phyloP scores from a whole-genome alignment of 2,113 vertebrate species.

The Mormyrus iriodes region DNA sequence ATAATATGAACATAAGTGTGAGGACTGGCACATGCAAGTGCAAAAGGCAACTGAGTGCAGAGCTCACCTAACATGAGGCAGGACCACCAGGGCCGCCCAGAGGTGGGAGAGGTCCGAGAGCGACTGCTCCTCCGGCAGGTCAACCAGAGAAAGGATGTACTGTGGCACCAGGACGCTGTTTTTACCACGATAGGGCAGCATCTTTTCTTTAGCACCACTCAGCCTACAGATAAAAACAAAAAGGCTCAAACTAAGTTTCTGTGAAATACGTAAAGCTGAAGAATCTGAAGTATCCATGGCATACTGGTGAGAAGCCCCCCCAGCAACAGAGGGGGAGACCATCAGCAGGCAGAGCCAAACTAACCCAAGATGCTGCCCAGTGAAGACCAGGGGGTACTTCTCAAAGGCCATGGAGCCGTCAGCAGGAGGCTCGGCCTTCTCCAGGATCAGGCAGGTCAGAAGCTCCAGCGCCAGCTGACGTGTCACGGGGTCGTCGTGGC shows the following conservation, averaged over 20 bases:
- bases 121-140: conserved; percentile 45
- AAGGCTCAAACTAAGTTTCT: background rate
- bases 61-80: conserved; percentile 85
- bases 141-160: conserved; percentile 69
- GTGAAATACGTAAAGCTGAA: background rate
- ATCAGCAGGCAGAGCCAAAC: background rate
- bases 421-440: conserved; percentile 82
- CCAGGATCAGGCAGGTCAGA: conserved; percentile 78
- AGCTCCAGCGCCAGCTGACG: conserved; percentile 64
- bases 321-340: background rate
- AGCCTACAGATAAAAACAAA: background rate
- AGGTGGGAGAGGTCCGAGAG: conserved; percentile 65
- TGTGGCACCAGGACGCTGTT: conserved; percentile 53
- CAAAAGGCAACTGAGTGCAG: background rate
- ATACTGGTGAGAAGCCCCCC: conserved; percentile 3
- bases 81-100: conserved; percentile 82
- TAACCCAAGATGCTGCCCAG: conserved; percentile 62
- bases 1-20: no score
- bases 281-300: background rate
- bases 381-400: conserved; percentile 85
- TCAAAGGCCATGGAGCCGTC: conserved; percentile 87
- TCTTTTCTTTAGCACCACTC: background rate
- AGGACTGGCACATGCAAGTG: background rate
- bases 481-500: conserved; percentile 40
- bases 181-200: conserved; percentile 19